Conservation (phyloP, 2,797 vertebrate genomes). For the Enteromius anoplus region DNA sequence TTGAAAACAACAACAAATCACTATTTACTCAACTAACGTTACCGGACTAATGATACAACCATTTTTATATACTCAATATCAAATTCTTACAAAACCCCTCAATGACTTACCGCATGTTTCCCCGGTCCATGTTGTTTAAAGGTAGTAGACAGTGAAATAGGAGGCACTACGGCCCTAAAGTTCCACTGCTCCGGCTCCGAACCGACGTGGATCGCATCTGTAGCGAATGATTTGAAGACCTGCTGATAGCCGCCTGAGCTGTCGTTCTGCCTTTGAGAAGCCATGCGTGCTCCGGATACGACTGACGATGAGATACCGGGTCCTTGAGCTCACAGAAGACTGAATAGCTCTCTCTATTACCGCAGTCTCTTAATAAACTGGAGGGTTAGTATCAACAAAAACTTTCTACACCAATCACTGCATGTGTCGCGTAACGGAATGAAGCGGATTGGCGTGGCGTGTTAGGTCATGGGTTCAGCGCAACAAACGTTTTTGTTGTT, state of each 20-base stretch:
- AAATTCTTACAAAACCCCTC: background rate
- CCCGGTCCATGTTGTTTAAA: slow-evolving; percentile 89
- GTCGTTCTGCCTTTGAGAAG: slow-evolving; percentile 55
- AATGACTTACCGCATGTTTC: slow-evolving; percentile 82
- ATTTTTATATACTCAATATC: background rate
- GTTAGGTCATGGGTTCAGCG: background rate
- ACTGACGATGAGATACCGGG: background rate
- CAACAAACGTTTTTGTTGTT: background rate
- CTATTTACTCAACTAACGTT: background rate
- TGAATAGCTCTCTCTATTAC: background rate
- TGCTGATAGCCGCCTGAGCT: slow-evolving; percentile 72
- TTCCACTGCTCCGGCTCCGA: slow-evolving; percentile 94
- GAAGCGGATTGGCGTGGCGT: slow-evolving; percentile 70
- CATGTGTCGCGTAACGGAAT: background rate
- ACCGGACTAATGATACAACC: background rate
- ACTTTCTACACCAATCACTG: slow-evolving; percentile 67
- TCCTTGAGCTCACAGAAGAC: slow-evolving; percentile 9
- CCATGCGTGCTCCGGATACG: slow-evolving; percentile 63
- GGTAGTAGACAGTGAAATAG: slow-evolving; percentile 89
- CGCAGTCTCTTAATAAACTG: slow-evolving; percentile 44
- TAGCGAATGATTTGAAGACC: slow-evolving; percentile 86
- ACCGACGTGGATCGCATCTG: slow-evolving; percentile 88
- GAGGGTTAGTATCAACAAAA: background rate
- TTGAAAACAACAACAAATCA: background rate
- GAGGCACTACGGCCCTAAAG: slow-evolving; percentile 87